These are phyloP conservation scores for Macrotis lagotis DNA, from an alignment of 2,113 vertebrate species.

Conservation along the genomic window DNA sequence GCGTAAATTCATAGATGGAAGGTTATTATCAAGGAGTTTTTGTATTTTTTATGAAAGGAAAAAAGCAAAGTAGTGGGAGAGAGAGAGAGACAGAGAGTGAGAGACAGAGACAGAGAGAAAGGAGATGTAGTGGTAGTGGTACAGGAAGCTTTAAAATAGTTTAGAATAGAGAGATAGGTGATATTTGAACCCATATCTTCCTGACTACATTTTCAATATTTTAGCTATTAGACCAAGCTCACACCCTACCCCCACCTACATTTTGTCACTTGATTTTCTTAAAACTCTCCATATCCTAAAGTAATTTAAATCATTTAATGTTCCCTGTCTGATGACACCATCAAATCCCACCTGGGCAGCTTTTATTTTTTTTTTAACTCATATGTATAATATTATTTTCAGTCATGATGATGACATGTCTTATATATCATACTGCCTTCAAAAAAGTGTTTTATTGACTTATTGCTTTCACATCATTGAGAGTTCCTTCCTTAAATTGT, in stretches of 20 bases:
- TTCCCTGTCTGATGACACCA: background rate
- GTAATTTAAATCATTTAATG: background rate
- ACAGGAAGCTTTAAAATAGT: background rate
- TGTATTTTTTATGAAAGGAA: background rate
- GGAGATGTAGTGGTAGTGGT: too few relatives aligned
- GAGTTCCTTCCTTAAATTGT: constrained; percentile 32
- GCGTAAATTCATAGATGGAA: background rate
- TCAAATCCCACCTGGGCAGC: background rate
- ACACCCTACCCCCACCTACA: background rate
- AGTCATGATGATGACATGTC: constrained; percentile 10
- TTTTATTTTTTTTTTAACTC: background rate
- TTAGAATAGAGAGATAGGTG: too few relatives aligned
- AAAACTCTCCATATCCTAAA: background rate
- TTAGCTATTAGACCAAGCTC: background rate
- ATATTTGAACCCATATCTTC: background rate
- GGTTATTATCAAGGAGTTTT: background rate
- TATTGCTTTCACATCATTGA: constrained; percentile 54
- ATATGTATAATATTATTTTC: background rate
- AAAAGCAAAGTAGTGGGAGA: background rate
- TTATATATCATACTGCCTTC: constrained; percentile 10
- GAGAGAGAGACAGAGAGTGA: too few relatives aligned
- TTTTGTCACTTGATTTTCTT: background rate
- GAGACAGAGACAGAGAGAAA: too few relatives aligned
- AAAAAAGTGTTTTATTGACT: constrained; percentile 9
- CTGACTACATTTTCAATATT: background rate